Base-by-base conservation (phyloP, 2,113 vertebrate species). In the Ranitomeya variabilis region DNA sequence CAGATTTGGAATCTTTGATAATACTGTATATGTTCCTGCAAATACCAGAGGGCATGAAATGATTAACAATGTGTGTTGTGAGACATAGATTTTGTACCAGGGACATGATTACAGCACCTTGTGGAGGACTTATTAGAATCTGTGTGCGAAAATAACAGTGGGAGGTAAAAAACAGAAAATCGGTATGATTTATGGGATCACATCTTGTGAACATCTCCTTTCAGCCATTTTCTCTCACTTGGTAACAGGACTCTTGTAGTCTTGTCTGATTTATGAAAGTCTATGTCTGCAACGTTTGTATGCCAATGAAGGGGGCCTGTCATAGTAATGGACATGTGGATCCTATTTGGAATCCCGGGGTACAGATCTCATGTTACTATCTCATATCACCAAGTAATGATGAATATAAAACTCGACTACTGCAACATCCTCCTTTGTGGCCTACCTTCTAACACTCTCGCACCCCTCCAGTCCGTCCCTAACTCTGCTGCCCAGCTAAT, bases 81-180 rank as follows among this genome's bases (percentile, higher is more conserved):
- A 80, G 37, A 87, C 51, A 80, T 52, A 80, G 86, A 87, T 87
- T 80, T 87, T 80, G 77, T 87, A 80, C 69, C 62, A 54, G 45
- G 79, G 77, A 80, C 86, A 80, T 78, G 54, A 80, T 87, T 87
- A 87, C 64, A 87, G 86, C 62, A 64, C 77, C 57, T 66, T 80
- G 77, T 87, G 86, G 45, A 77, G 80, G 86, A 80, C 80, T 87
- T 87, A 87, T 87, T 87, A 26, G n/a, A 87, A 80, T 87, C 62
- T 71, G 80, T 81, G 86, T 81, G 86, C 60, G 81, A 62, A 45
- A 37, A 74, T 52, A 87, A 45, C 66, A 23, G 78, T 87, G 86
- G 78, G 86, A 81, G 86, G 86, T 31, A 16, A 81, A 87, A 81
- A 87, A 16, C 52, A 87, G 62, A 87, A 80, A 87, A 26, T n/a